These are phyloP conservation scores for Thermophis baileyi DNA, from an alignment of 2,113 vertebrate species.

Conservation along the genomic window DNA sequence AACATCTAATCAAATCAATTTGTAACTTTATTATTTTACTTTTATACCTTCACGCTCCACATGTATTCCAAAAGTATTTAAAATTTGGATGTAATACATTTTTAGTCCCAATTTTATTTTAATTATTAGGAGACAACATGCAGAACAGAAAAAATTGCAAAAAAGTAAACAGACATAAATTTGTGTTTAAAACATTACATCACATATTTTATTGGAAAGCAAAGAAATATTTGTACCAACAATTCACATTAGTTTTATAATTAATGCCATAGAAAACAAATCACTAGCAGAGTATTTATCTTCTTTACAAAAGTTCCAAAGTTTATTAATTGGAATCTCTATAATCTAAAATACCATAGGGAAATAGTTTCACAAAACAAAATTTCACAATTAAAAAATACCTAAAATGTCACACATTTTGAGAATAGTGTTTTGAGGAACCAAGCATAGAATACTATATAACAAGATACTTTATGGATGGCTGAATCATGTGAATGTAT, in stretches of 20 bases:
- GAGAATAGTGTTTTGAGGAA: constrained; percentile 61
- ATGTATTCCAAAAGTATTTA: constrained; percentile 10
- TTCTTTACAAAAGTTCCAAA: not conserved
- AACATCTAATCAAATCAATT: not conserved
- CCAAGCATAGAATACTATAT: constrained; percentile 56
- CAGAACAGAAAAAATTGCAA: constrained; percentile 16
- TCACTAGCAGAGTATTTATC: not conserved
- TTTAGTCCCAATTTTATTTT: constrained; percentile 26
- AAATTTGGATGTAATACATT: constrained; percentile 32
- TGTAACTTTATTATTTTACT: not conserved
- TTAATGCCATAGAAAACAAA: constrained; percentile 38
- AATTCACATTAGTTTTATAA: not conserved
- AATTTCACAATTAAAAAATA: constrained; percentile 58
- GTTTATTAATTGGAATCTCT: too few relatives aligned
- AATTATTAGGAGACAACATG: constrained; percentile 27
- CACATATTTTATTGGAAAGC: not conserved
- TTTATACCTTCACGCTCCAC: not conserved
- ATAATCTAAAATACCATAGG: not conserved
- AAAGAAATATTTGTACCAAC: not conserved
- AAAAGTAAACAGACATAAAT: constrained; percentile 37
- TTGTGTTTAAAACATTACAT: not conserved
- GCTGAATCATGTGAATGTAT: constrained; percentile 64
- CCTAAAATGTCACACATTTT: constrained; percentile 43
- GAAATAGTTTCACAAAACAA: constrained; percentile 66
- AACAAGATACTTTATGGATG: constrained; percentile 57